These are phyloP conservation scores for Ascaphus truei DNA, from an alignment of 2,113 vertebrate genomes.

Conservation along the genomic window DNA sequence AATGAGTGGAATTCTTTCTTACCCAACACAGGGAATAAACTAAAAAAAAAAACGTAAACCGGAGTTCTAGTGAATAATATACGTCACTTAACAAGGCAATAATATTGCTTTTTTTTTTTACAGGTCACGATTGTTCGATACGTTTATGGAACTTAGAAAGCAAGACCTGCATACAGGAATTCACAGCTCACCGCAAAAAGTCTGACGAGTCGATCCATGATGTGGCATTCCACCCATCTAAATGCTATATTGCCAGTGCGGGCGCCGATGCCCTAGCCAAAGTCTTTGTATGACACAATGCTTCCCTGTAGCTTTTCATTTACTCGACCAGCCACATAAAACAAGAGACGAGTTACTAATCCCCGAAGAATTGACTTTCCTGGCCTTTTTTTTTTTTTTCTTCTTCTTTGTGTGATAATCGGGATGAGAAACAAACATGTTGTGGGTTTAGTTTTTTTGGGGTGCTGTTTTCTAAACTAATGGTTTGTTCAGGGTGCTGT, in stretches of 20 bases:
- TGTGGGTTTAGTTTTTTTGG: conserved; percentile 66
- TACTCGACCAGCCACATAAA: conserved; percentile 71
- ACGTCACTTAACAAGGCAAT: too few species aligned
- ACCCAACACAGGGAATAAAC: too few species aligned
- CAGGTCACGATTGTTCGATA: conserved; percentile 98
- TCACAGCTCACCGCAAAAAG: conserved; percentile 97
- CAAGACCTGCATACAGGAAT: conserved; percentile 98
- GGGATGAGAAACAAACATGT: conserved; percentile 49
- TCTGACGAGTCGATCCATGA: conserved; percentile 96
- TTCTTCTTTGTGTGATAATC: conserved; percentile 46
- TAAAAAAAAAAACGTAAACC: too few species aligned
- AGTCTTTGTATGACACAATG: conserved; percentile 93
- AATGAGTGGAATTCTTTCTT: too few species aligned
- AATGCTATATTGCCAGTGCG: conserved; percentile 96
- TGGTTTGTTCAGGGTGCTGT: conserved; percentile 65
- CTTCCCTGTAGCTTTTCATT: conserved; percentile 63
- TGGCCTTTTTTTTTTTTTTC: conserved; percentile 50
- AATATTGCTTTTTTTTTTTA: conserved; percentile 28
- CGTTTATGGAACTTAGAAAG: conserved; percentile 98
- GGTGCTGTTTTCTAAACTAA: conserved; percentile 70
- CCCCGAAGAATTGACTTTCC: conserved; percentile 42
- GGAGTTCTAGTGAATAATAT: too few species aligned
- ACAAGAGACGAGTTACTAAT: conserved; percentile 42
- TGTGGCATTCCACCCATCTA: conserved; percentile 95
- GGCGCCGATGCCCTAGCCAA: conserved; percentile 97